Conservation (phyloP, 2,888 invertebrate species). For the Altica lythri region DNA sequence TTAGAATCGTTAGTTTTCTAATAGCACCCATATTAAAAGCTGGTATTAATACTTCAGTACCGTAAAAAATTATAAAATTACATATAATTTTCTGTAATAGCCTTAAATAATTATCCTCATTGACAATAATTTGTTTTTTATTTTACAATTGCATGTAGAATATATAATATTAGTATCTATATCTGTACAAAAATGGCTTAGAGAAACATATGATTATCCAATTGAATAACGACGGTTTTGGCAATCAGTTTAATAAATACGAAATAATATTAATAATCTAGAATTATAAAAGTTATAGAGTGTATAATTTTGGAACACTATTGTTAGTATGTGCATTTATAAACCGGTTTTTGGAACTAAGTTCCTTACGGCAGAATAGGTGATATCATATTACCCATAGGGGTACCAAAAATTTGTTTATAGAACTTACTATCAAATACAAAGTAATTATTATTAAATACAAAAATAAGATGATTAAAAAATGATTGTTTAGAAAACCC, state of each 20-base stretch:
- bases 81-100: slow-evolving; percentile 28
- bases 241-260: slow-evolving; percentile 10
- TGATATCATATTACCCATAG: too few relatives aligned
- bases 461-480: too few relatives aligned
- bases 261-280: background rate
- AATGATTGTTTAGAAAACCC: too few relatives aligned
- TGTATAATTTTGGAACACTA: too few relatives aligned
- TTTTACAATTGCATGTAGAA: slow-evolving; percentile 13
- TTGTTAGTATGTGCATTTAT: too few relatives aligned
- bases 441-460: too few relatives aligned
- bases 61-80: slow-evolving; percentile 30
- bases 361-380: too few relatives aligned
- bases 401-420: too few relatives aligned
- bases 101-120: slow-evolving; percentile 29
- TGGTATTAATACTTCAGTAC: slow-evolving; percentile 15
- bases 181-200: slow-evolving; percentile 6
- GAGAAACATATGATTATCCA: slow-evolving; percentile 4
- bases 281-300: too few relatives aligned
- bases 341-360: too few relatives aligned
- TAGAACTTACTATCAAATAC: too few relatives aligned
- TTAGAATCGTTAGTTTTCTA: slow-evolving; percentile 10
- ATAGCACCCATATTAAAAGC: slow-evolving; percentile 10
- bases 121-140: slow-evolving; percentile 21
- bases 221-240: slow-evolving; percentile 6
- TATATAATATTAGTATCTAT: slow-evolving; percentile 15